Evolutionary conservation across 1,140 invertebrate species (phyloP).

Genomic region (Drosophila rhopaloa): DNA sequence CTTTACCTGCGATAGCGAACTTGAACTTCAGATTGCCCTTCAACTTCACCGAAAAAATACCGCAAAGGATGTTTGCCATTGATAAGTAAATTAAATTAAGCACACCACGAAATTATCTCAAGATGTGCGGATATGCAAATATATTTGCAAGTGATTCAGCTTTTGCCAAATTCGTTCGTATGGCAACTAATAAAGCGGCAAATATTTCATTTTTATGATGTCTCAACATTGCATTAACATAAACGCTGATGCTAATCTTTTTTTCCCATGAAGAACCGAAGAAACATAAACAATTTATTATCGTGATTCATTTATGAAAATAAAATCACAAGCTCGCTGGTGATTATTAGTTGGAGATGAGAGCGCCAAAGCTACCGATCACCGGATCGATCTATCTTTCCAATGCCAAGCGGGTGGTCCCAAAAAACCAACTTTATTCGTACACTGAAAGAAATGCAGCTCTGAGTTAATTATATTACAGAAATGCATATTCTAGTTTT

Average conservation of each 20-base stretch:
- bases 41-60: slow-evolving; percentile 35
- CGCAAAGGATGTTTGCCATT: slow-evolving; percentile 62
- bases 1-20: slow-evolving; percentile 42
- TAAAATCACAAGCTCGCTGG: slow-evolving; percentile 63
- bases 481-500: too few relatives aligned
- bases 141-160: slow-evolving; percentile 74
- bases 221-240: slow-evolving; percentile 73
- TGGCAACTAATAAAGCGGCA: slow-evolving; percentile 51
- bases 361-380: slow-evolving; percentile 70
- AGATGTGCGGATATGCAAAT: slow-evolving; percentile 19
- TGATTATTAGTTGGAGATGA: slow-evolving; percentile 73
- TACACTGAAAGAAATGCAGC: background rate
- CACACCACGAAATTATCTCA: slow-evolving; percentile 23
- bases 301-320: slow-evolving; percentile 79
- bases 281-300: slow-evolving; percentile 81
- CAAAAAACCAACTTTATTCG: slow-evolving; percentile 7
- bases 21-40: slow-evolving; percentile 75
- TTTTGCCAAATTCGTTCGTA: slow-evolving; percentile 11
- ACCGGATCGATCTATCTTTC: slow-evolving; percentile 39
- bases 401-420: slow-evolving; percentile 63
- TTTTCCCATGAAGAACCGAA: slow-evolving; percentile 73
- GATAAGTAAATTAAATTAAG: slow-evolving; percentile 59
- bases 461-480: too few relatives aligned
- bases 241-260: slow-evolving; percentile 76
- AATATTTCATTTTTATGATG: slow-evolving; percentile 78